These are phyloP conservation scores for Muscicapa striata DNA, from an alignment of 2,797 vertebrate species.

Conservation along the genomic window DNA sequence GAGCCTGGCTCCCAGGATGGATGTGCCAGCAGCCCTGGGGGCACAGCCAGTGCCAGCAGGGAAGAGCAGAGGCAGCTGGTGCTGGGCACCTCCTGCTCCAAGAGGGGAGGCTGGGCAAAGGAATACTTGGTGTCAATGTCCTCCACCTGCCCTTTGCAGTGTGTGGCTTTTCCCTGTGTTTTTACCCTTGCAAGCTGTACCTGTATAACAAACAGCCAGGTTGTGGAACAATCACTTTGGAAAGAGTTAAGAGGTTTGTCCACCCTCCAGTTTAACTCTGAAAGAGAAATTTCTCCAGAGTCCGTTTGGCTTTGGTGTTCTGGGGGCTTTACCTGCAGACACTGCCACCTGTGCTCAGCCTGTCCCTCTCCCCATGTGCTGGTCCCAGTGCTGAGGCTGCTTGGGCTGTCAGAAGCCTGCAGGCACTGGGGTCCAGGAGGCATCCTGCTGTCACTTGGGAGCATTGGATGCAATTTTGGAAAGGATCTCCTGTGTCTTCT, in stretches of 20 bases:
- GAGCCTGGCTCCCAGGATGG: background rate
- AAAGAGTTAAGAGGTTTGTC: background rate
- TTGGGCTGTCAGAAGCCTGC: background rate
- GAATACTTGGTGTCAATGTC: background rate
- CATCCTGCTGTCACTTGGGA: rapidly evolving
- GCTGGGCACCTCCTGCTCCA: background rate
- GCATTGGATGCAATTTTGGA: background rate
- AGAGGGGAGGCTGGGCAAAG: background rate
- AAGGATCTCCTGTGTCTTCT: background rate
- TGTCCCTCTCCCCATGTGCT: rapidly evolving
- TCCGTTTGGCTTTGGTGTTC: background rate
- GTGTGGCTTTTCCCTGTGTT: rapidly evolving
- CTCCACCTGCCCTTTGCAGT: background rate
- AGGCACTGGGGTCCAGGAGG: no score
- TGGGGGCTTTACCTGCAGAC: background rate
- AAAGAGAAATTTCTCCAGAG: background rate
- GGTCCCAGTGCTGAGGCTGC: background rate
- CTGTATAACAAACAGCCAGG: background rate
- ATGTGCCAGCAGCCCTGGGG: background rate
- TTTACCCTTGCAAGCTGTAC: background rate
- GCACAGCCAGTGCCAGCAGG: background rate
- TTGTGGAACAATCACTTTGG: rapidly evolving
- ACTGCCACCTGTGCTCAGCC: background rate
- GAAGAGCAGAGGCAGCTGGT: rapidly evolving
- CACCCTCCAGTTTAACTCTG: rapidly evolving